Conservation (phyloP, 2,888 invertebrate species). For the Steinernema carpocapsae region DNA sequence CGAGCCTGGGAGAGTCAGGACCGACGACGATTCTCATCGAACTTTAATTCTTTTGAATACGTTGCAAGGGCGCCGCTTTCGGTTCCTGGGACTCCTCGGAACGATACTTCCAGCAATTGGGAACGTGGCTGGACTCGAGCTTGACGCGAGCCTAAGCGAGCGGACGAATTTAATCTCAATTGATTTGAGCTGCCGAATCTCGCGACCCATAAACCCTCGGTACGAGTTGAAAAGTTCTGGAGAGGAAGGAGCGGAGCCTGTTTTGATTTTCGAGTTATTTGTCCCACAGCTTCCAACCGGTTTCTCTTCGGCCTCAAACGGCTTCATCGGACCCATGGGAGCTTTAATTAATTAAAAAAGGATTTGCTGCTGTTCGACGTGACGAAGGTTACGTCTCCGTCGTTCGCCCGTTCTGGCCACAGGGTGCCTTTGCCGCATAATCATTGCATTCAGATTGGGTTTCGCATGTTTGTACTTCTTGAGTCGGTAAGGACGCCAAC, state of each 20-base stretch:
- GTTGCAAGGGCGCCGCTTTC: constrained; percentile 2
- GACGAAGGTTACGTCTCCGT: background rate
- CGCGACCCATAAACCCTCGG: too few species aligned
- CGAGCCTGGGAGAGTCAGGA: background rate
- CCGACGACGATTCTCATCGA: constrained; percentile 19
- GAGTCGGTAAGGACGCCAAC: too few species aligned
- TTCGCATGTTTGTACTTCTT: too few species aligned
- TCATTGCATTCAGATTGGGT: too few species aligned
- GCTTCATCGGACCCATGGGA: constrained; percentile 27
- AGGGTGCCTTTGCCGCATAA: too few species aligned
- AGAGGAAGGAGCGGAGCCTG: background rate
- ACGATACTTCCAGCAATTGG: constrained; percentile 9
- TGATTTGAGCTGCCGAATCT: background rate
- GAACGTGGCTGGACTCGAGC: too few species aligned
- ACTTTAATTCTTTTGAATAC: constrained; percentile 32
- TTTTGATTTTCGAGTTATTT: constrained; percentile 17
- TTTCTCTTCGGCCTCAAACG: background rate
- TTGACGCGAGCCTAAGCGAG: background rate
- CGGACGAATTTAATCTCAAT: background rate
- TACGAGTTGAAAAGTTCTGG: too few species aligned
- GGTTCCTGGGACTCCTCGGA: constrained; percentile 6
- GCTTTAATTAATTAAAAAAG: constrained; percentile 32
- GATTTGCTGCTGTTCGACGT: constrained; percentile 29
- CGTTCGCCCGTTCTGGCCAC: background rate
- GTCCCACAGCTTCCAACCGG: background rate